Percentiles rank a stretch among this genome's conserved stretches.
phyloP scores from a whole-genome alignment of 2,888 invertebrate species.

The Invenusta paracnida region DNA sequence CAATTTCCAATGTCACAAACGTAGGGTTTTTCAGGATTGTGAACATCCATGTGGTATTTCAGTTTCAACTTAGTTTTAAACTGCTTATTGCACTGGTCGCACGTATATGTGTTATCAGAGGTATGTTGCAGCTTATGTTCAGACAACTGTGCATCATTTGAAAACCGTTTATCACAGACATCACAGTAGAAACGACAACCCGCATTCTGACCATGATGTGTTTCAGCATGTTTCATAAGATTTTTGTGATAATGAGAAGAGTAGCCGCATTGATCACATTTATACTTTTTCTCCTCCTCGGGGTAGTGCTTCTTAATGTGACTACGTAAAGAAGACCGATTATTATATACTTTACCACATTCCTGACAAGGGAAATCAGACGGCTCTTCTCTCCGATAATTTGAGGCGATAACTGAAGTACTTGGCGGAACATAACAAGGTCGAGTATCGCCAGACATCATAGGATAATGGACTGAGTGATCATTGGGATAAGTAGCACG shows the following conservation, averaged over 20 bases:
- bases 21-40: constrained; percentile 51
- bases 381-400: not conserved
- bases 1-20: constrained; percentile 54
- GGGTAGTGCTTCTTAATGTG: constrained; percentile 40
- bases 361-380: constrained; percentile 34
- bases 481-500: not conserved
- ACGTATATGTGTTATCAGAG: constrained; percentile 51
- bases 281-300: constrained; percentile 40
- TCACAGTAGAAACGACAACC: constrained; percentile 33
- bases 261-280: constrained; percentile 40
- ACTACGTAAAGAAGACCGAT: constrained; percentile 39
- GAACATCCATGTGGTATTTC: constrained; percentile 52
- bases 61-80: constrained; percentile 53
- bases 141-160: constrained; percentile 52
- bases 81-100: constrained; percentile 53
- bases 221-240: constrained; percentile 34
- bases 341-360: constrained; percentile 35
- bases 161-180: constrained; percentile 38
- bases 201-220: constrained; percentile 30
- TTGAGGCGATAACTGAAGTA: not conserved
- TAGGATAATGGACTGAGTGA: not conserved
- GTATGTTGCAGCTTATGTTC: constrained; percentile 53
- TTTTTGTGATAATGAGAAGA: constrained; percentile 41
- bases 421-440: not conserved
- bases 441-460: not conserved